Base-by-base conservation (phyloP, 2,888 invertebrate species). In the Cheilosia soror region DNA sequence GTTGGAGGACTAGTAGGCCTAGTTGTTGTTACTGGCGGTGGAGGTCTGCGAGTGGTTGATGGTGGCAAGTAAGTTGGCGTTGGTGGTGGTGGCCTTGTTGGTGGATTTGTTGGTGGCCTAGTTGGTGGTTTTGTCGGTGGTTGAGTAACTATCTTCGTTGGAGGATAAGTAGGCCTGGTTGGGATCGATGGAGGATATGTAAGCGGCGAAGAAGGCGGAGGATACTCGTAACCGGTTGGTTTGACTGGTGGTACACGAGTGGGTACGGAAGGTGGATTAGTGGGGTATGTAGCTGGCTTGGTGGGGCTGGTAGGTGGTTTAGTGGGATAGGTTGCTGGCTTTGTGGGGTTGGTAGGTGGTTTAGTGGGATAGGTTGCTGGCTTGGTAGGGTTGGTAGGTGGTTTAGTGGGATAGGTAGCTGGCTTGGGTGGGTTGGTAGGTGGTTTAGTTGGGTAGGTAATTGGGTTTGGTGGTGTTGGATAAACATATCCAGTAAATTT, bases 11-110 rank as follows among this genome's bases (percentile, higher is more conserved):
- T 20, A 13, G 81, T 75, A n/a, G 81, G 49, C 13, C 62, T 60
- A 15, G 65, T 42, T 1, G 83, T 68, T 4, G 84, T 75, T 9
- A 62, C 20, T 51, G 73, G 51, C 47, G 66, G 57, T 42, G 58
- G 51, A 3, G 66, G 53, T 11, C 31, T 42, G 9, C 57, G 62
- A 37, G 62, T 65, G 1, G 69, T 63, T 15, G 62, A n/a, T n/a
- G n/a, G n/a, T n/a, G n/a, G n/a, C n/a, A n/a, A n/a, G n/a, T n/a
- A n/a, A n/a, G n/a, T n/a, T n/a, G n/a, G n/a, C n/a, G n/a, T n/a
- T n/a, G n/a, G n/a, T n/a, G n/a, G 37, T 47, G 44, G 44, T 13
- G 69, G 57, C 27, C n/a, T 29, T 20, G 66, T 47, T 5, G 40
- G 25, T 63, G 63, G 31, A 11, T 25, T 25, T n/a, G 53, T 47